Evolutionary conservation across 1,140 invertebrate genomes (phyloP), one percentile per base, ranked within the genome.

Genomic region (Nasonia giraulti): DNA sequence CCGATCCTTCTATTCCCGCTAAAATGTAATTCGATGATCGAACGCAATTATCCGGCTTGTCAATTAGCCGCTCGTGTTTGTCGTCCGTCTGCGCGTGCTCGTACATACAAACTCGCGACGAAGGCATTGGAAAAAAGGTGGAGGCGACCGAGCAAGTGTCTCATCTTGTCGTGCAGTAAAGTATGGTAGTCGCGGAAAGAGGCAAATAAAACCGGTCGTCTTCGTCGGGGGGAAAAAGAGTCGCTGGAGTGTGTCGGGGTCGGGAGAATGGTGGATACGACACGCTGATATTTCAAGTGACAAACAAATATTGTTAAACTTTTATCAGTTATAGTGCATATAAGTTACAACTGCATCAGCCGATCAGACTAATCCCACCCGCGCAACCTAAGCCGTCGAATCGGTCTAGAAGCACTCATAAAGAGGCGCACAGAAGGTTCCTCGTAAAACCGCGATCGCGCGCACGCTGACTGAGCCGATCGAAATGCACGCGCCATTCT

Each of bases 181-280:
- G 50, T 76, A 27, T 27, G n/a, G 74, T 77, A 4, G 3, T n/a
- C 31, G 23, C 20, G 4, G 40, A 66, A 73, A 62, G 27, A 69
- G 73, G 11, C 31, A 44, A 71, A 79, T 77, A 83, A 71, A 78
- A 78, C 27, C 55, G 10, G 62, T 44, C 14, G 40, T 33, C 66
- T 37, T 5, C 40, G 23, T 47, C n/a, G 20, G 23, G 50, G 10
- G 27, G 33, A 55, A 47, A 23, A 76, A 47, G 40, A 40, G 31
- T 17, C 2, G 47, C 47, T 12, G 47, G 47, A 50, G 47, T 50
- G 11, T 78, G 12, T 14, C 11, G 14, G 33, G 2, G 12, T 44
- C 14, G 68, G 73, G 76, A 76, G 74, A 85, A 88, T 88, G 33
- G 33, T 37, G 5, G 33, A 37, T 37, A 37, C 5, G 33, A 37